These are phyloP conservation scores for Cydia fagiglandana DNA, from an alignment of 1,140 invertebrate species.

Conservation along the genomic window DNA sequence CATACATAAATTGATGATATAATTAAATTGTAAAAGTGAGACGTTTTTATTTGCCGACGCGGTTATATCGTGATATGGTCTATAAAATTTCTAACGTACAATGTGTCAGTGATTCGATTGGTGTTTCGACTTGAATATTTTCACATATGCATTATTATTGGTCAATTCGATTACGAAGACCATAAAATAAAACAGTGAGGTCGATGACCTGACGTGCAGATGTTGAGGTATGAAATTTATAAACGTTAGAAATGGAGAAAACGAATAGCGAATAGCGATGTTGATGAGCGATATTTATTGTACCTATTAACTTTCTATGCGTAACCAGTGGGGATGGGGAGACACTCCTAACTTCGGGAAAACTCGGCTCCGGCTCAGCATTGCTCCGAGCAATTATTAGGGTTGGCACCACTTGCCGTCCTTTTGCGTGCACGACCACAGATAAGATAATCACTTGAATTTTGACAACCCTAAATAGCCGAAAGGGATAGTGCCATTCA, in stretches of 20 bases:
- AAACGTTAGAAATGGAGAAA: constrained; percentile 30
- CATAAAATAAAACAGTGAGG: constrained; percentile 20
- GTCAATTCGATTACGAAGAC: constrained; percentile 8
- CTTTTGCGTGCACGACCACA: no score
- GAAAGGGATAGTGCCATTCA: no score
- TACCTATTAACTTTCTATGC: not conserved
- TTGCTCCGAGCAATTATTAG: no score
- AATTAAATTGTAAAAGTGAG: constrained; percentile 19
- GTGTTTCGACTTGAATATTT: constrained; percentile 14
- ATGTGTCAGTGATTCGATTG: not conserved
- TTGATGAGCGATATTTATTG: not conserved
- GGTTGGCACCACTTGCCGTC: no score
- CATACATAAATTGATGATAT: constrained; percentile 11
- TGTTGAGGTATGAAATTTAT: constrained; percentile 24
- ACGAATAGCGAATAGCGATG: not conserved
- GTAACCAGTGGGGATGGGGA: no score
- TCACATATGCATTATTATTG: constrained; percentile 23
- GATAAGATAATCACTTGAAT: no score
- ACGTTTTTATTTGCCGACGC: constrained; percentile 17
- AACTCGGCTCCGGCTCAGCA: no score
- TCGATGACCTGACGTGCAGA: not conserved
- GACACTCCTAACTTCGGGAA: no score
- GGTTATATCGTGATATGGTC: constrained; percentile 14
- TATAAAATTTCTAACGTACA: constrained; percentile 22
- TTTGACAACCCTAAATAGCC: no score